Conservation (phyloP, 2,113 vertebrate genomes). For the Menura novaehollandiae region DNA sequence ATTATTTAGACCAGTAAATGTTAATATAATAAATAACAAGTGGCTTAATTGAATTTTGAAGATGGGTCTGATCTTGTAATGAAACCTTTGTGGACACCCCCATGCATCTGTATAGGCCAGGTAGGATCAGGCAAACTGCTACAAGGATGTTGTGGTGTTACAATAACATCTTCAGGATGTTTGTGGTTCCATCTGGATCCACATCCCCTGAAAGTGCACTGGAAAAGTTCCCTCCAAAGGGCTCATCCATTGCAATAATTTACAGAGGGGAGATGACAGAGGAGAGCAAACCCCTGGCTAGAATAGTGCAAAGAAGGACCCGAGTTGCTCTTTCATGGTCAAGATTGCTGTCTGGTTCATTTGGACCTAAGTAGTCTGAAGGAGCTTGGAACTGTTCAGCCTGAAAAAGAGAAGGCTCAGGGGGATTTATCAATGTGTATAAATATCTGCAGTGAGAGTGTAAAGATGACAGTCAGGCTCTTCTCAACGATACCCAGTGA, state of each 20-base stretch:
- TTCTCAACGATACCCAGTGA: neutral
- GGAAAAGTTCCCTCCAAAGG: neutral
- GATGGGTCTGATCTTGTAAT: neutral
- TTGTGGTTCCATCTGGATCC: neutral
- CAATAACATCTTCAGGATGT: neutral
- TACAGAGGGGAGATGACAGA: neutral
- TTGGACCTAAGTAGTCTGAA: neutral
- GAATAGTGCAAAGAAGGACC: neutral
- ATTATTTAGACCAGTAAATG: neutral
- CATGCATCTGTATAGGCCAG: neutral
- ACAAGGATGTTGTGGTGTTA: neutral
- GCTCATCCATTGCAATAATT: neutral
- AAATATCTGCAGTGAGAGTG: neutral
- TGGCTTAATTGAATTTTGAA: neutral
- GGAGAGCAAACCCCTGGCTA: neutral
- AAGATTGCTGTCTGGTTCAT: neutral
- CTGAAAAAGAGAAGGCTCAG: neutral
- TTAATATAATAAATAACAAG: neutral
- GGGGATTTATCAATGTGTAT: neutral
- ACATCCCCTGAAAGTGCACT: neutral
- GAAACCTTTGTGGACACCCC: neutral
- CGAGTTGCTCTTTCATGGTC: neutral
- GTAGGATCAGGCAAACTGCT: neutral
- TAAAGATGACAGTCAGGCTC: neutral
- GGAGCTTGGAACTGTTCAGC: neutral